Percentiles rank a stretch among this genome's conserved stretches.
Conservation (phyloP, 2,888 invertebrate genomes). For the Oscheius onirici region DNA sequence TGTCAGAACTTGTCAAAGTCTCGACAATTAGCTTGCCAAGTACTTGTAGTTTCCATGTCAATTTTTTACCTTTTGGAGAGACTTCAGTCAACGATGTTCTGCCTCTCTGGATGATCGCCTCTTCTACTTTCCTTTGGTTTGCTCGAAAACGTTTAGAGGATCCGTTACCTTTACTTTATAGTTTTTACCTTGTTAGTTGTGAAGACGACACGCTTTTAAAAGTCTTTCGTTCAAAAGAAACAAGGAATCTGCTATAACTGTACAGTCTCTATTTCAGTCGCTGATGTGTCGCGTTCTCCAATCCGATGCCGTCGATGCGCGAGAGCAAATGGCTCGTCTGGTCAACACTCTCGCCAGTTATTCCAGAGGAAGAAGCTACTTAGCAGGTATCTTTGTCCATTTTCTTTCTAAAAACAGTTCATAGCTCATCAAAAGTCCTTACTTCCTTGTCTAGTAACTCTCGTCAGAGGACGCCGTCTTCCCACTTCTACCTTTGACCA, state of each 20-base stretch:
- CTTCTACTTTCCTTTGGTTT: too few relatives aligned
- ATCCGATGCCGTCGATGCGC: slow-evolving; percentile 53
- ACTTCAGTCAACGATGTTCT: too few relatives aligned
- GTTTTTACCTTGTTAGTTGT: too few relatives aligned
- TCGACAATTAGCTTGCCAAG: too few relatives aligned
- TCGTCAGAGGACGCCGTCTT: slow-evolving; percentile 45
- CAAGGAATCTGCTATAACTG: too few relatives aligned
- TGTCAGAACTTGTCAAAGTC: too few relatives aligned
- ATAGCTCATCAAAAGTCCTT: slow-evolving; percentile 44
- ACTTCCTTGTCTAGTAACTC: slow-evolving; percentile 43
- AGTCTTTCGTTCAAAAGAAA: not conserved
- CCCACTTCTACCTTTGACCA: slow-evolving; percentile 53
- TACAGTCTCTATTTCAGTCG: slow-evolving; percentile 36
- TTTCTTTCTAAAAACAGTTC: not conserved
- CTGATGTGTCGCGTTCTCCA: slow-evolving; percentile 45
- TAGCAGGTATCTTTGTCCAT: slow-evolving; percentile 34
- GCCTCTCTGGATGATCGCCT: too few relatives aligned
- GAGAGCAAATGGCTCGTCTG: slow-evolving; percentile 53
- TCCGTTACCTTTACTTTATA: too few relatives aligned
- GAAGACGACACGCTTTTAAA: too few relatives aligned
- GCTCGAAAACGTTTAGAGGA: too few relatives aligned
- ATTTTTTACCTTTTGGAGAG: too few relatives aligned
- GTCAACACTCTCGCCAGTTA: slow-evolving; percentile 53
- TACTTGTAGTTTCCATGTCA: too few relatives aligned
- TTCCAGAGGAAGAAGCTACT: slow-evolving; percentile 42